Evolutionary conservation across 2,888 invertebrate species (phyloP).

Genomic region (Drosophila nr. fundita): DNA sequence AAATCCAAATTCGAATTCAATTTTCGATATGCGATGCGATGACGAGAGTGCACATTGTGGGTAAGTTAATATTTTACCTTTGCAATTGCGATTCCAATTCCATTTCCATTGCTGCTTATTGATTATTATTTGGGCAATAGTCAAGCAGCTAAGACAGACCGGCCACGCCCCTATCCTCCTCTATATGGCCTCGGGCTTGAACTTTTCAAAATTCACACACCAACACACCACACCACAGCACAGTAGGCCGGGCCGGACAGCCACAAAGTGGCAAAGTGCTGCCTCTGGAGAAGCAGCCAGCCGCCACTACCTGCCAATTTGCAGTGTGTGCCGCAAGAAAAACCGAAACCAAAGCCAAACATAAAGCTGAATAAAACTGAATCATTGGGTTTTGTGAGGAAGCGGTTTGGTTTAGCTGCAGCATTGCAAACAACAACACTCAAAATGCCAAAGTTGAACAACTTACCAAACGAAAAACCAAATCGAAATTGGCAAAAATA

Average conservation of each 20-base stretch:
- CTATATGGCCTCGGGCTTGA: constrained; percentile 53
- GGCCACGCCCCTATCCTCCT: constrained; percentile 56
- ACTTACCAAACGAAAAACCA: constrained; percentile 23
- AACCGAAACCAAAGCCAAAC: constrained; percentile 26
- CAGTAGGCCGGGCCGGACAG: constrained; percentile 22
- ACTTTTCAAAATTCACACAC: constrained; percentile 44
- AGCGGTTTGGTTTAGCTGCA: constrained; percentile 12
- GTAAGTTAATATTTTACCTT: constrained; percentile 7
- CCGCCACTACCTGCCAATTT: constrained; percentile 56
- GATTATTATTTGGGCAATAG: constrained; percentile 60
- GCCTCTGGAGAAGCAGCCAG: constrained; percentile 17
- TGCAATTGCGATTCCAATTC: constrained; percentile 40
- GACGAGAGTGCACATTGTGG: constrained; percentile 17
- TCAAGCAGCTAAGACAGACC: constrained; percentile 9
- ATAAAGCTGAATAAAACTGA: constrained; percentile 44
- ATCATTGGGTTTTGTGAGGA: constrained; percentile 61
- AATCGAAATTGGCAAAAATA: constrained; percentile 9
- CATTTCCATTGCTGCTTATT: constrained; percentile 63
- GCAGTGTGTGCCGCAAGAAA: constrained; percentile 52
- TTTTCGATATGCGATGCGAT: constrained; percentile 30
- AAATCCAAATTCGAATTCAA: constrained; percentile 42
- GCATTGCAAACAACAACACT: constrained; percentile 34
- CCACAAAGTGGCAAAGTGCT: constrained; percentile 6
- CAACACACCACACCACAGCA: constrained; percentile 15
- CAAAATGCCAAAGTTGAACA: constrained; percentile 69